These are phyloP conservation scores for Pseudomyrmex sp. DNA, from an alignment of 1,140 invertebrate genomes.

Conservation along the genomic window DNA sequence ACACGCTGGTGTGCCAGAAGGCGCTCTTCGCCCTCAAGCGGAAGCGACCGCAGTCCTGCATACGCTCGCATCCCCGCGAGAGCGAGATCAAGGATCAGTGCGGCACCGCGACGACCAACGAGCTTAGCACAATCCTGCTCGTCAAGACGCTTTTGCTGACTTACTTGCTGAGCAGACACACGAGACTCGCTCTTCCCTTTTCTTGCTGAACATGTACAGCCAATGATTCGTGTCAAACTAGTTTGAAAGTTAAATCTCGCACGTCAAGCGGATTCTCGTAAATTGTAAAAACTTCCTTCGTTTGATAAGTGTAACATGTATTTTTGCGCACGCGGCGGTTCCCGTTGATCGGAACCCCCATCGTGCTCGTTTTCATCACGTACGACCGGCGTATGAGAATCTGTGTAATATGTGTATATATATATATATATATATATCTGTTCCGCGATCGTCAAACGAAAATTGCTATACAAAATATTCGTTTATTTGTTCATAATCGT, in stretches of 20 bases:
- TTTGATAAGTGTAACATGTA: too few relatives aligned
- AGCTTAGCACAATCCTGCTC: constrained; percentile 72
- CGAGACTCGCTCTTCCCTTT: neutral
- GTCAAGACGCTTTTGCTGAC: constrained; percentile 43
- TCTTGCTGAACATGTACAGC: constrained; percentile 21
- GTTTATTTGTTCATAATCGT: too few relatives aligned
- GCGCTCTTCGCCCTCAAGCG: constrained; percentile 87
- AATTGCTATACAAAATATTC: too few relatives aligned
- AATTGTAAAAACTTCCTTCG: too few relatives aligned
- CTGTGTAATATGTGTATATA: too few relatives aligned
- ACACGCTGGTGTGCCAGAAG: constrained; percentile 88
- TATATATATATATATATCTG: too few relatives aligned
- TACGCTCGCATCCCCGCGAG: constrained; percentile 90
- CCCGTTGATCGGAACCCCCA: too few relatives aligned
- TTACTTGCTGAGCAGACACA: neutral
- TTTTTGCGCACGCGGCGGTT: too few relatives aligned
- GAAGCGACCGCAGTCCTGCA: constrained; percentile 88
- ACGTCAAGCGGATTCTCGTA: neutral
- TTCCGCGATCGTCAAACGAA: too few relatives aligned
- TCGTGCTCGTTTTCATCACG: too few relatives aligned
- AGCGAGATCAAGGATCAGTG: constrained; percentile 85
- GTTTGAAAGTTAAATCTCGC: too few relatives aligned
- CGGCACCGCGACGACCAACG: constrained; percentile 72
- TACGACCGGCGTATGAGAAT: too few relatives aligned
- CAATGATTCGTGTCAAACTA: constrained; percentile 39